phyloP scores from a whole-genome alignment of 2,888 invertebrate genomes.

The Rosalia funebris region DNA sequence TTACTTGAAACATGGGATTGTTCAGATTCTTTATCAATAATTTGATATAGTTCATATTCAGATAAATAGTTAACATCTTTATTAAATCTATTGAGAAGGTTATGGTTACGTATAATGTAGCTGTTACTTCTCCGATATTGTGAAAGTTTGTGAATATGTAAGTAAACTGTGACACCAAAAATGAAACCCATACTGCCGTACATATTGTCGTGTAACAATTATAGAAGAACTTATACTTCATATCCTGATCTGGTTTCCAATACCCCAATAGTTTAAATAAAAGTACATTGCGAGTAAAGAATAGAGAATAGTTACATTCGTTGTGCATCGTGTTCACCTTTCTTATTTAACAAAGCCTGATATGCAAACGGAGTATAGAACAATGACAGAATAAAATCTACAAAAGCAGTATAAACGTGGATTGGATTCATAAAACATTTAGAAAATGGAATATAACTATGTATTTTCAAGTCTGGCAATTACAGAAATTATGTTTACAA shows the following conservation, averaged over 20 bases:
- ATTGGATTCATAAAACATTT: no score
- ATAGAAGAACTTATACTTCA: constrained; percentile 19
- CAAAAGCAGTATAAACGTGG: no score
- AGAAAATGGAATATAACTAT: no score
- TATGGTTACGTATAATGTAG: constrained; percentile 17
- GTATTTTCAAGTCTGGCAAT: no score
- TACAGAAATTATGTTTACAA: no score
- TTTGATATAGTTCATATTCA: constrained; percentile 25
- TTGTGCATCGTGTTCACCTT: no score
- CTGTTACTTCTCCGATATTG: constrained; percentile 20
- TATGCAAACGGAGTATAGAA: no score
- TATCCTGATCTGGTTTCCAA: constrained; percentile 27
- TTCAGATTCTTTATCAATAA: constrained; percentile 16
- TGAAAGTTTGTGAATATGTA: constrained; percentile 4
- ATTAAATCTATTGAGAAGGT: constrained; percentile 20
- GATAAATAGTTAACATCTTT: constrained; percentile 21
- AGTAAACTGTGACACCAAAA: constrained; percentile 17
- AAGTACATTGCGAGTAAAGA: neutral
- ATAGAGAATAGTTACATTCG: neutral
- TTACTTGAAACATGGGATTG: constrained; percentile 2
- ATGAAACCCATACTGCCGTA: constrained; percentile 18
- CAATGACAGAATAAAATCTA: no score
- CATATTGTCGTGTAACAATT: constrained; percentile 21
- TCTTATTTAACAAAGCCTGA: no score
- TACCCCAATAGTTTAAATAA: constrained; percentile 21